A percentile compares a stretch with the other conserved stretches of the same genome.
These are phyloP conservation scores for Habropoda laboriosa DNA, from an alignment of 1,140 invertebrate genomes.

Conservation along the genomic window DNA sequence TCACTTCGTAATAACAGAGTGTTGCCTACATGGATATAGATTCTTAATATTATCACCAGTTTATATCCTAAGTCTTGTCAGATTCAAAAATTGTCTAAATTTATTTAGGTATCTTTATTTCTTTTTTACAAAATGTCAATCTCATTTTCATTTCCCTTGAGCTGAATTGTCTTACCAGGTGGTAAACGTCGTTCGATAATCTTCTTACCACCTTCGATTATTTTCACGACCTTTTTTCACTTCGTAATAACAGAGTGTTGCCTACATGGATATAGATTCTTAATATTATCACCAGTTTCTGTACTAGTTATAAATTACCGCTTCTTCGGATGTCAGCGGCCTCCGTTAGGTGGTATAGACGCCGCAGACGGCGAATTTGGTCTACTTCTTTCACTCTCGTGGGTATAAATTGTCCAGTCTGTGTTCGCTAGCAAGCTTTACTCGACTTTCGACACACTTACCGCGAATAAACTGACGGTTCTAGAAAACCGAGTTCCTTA, in stretches of 20 bases:
- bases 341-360: slow-evolving; percentile 15
- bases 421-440: not conserved
- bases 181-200: no score
- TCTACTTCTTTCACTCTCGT: not conserved
- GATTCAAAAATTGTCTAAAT: no score
- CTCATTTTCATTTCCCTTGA: no score
- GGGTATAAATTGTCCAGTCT: slow-evolving; percentile 11
- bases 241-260: not conserved
- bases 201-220: no score
- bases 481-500: not conserved
- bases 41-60: not conserved
- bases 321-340: slow-evolving; percentile 9
- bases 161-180: no score
- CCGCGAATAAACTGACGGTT: not conserved
- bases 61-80: no score
- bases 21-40: not conserved
- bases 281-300: not conserved
- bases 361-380: not conserved
- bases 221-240: no score
- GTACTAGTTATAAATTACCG: not conserved
- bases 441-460: not conserved
- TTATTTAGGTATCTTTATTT: no score
- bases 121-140: no score
- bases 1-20: not conserved
- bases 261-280: not conserved